Evolutionary conservation across 2,888 invertebrate species (phyloP).

Genomic region (Capitulum mitella): DNA sequence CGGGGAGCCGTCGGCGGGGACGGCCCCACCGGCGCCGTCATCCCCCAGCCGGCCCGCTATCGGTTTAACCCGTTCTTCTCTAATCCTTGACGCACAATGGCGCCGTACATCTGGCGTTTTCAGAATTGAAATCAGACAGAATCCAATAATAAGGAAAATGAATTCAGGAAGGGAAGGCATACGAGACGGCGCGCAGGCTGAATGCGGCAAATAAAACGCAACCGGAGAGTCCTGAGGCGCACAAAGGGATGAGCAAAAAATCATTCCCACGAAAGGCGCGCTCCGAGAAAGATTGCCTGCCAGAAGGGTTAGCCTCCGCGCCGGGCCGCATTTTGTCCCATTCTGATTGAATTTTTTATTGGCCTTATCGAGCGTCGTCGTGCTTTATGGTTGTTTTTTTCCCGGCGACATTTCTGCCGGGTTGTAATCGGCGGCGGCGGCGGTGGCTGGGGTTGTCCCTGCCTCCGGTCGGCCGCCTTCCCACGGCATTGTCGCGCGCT

Average conservation of each 20-base stretch:
- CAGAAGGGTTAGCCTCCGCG: constrained; percentile 10
- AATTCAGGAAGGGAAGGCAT: constrained; percentile 2
- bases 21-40: background rate
- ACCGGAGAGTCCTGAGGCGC: background rate
- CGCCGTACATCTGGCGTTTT: constrained; percentile 16
- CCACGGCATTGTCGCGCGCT: constrained; percentile 7
- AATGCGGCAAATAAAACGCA: constrained; percentile 16
- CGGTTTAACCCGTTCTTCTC: constrained; percentile 22
- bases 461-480: background rate
- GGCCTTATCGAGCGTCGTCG: constrained; percentile 2
- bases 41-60: background rate
- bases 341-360: constrained; percentile 24
- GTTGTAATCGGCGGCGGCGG: background rate
- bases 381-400: constrained; percentile 15
- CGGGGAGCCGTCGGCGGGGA: background rate
- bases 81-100: background rate
- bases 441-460: no score
- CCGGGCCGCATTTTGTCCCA: background rate
- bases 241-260: constrained; percentile 24
- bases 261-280: background rate
- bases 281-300: background rate
- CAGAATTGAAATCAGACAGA: constrained; percentile 19
- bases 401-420: background rate
- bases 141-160: constrained; percentile 23
- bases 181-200: background rate